phyloP scores from a whole-genome alignment of 53 echinoderm and acorn worm species.

The Arbacia lixula region DNA sequence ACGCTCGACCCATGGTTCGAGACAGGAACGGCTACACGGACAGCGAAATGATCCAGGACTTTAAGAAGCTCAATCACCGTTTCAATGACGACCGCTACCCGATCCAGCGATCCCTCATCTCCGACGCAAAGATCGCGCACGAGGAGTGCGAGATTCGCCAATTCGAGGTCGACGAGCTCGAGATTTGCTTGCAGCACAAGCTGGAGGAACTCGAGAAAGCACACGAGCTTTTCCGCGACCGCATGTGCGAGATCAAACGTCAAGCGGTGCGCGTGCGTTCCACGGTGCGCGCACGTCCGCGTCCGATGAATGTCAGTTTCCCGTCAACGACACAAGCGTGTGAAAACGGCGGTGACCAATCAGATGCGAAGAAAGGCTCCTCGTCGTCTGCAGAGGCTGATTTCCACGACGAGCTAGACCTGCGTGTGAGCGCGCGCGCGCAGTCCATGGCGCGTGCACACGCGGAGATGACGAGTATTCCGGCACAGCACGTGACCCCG shows the following conservation, averaged over 20 bases:
- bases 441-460: background rate
- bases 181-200: conserved; percentile 12
- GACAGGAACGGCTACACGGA: conserved; percentile 37
- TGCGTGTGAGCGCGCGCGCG: background rate
- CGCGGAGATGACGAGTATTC: too few relatives aligned
- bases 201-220: conserved; percentile 13
- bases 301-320: background rate
- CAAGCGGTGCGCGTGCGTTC: background rate
- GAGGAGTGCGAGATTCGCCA: conserved; percentile 22
- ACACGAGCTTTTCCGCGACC: conserved; percentile 23
- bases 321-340: too few relatives aligned
- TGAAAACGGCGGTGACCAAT: too few relatives aligned
- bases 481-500: background rate
- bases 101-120: background rate
- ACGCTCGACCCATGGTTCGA: background rate
- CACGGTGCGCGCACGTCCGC: background rate
- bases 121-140: conserved; percentile 10
- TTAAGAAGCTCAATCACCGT: background rate
- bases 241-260: conserved; percentile 41
- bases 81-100: background rate
- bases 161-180: conserved; percentile 44
- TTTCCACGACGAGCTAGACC: too few relatives aligned
- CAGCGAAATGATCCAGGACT: conserved; percentile 38
- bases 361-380: too few relatives aligned
- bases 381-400: too few relatives aligned